These are phyloP conservation scores for Dolichopus griseipennis DNA, from an alignment of 2,888 invertebrate genomes.

Conservation along the genomic window DNA sequence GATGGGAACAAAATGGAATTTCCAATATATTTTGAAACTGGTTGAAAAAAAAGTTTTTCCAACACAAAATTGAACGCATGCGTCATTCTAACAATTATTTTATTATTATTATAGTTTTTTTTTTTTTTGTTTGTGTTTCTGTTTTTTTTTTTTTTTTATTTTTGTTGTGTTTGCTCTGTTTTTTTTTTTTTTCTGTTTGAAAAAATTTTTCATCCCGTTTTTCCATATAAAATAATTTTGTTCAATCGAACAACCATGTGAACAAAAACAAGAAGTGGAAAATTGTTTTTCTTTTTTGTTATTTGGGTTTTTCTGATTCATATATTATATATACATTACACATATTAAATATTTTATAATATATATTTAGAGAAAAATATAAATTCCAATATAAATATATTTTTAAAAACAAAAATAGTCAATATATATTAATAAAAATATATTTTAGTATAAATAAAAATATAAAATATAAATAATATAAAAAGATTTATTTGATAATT, in stretches of 20 bases:
- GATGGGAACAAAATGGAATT: neutral
- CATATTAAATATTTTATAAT: neutral
- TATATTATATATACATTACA: neutral
- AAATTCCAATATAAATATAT: neutral
- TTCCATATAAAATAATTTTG: neutral
- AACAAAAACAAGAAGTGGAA: slow-evolving; percentile 1
- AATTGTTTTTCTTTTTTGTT: neutral
- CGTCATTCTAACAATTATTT: neutral
- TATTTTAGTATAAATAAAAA: neutral
- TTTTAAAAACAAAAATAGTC: neutral
- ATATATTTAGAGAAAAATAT: neutral
- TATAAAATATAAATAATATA: too few relatives aligned
- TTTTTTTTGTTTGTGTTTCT: too few relatives aligned
- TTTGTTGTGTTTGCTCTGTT: too few relatives aligned
- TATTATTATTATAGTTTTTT: too few relatives aligned
- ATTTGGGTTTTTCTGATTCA: neutral
- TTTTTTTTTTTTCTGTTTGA: neutral
- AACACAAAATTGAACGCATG: neutral
- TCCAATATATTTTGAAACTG: neutral
- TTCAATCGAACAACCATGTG: slow-evolving; percentile 4
- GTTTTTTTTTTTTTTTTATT: too few relatives aligned
- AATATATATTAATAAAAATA: neutral
- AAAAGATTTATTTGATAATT: too few relatives aligned
- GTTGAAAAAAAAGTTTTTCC: slow-evolving; percentile 2
- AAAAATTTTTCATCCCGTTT: neutral